Evolutionary conservation across 2,888 invertebrate species (phyloP).

Genomic region (Macrosiphum euphorbiae): DNA sequence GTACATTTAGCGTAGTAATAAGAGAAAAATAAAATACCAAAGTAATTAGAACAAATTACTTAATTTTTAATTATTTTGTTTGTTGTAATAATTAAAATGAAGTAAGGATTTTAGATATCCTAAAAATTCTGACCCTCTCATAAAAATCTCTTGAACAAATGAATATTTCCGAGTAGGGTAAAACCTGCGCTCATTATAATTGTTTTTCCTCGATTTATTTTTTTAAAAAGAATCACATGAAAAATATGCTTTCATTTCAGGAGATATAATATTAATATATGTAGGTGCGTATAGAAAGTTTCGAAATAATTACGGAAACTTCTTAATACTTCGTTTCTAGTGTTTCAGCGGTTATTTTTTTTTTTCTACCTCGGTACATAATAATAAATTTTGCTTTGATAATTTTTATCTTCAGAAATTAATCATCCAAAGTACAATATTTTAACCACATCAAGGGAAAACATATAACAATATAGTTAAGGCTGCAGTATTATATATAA

Average conservation of each 20-base stretch:
- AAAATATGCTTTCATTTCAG: background rate
- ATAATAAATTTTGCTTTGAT: constrained; percentile 28
- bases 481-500: background rate
- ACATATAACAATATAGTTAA: background rate
- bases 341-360: background rate
- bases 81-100: background rate
- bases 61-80: background rate
- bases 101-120: background rate
- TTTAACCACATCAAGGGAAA: constrained; percentile 33
- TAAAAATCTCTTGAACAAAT: background rate
- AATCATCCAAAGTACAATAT: constrained; percentile 34
- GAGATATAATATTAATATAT: background rate
- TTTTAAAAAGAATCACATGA: background rate
- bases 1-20: background rate
- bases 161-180: constrained; percentile 22
- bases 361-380: background rate
- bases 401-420: constrained; percentile 20
- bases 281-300: background rate
- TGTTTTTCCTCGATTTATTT: background rate
- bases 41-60: background rate
- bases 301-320: background rate
- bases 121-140: background rate
- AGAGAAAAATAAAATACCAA: background rate
- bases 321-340: background rate
- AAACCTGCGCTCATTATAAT: constrained; percentile 5